Base-by-base conservation (phyloP, 1,140 invertebrate species). In the Aphelenchoides avenae region DNA sequence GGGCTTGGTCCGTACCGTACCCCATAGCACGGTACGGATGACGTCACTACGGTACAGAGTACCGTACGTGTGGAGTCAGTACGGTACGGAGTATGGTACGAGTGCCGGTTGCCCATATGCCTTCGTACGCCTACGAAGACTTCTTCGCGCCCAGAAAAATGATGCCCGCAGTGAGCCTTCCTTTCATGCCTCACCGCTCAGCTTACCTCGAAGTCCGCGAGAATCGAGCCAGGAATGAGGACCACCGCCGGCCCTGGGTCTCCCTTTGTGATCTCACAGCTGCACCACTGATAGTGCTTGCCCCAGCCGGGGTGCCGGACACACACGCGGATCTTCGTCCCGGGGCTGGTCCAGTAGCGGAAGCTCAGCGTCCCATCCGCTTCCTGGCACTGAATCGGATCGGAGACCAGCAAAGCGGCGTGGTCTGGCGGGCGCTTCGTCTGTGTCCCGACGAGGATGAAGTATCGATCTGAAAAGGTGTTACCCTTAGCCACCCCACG, bases 321-420 rank as follows among this genome's bases (percentile, higher is more conserved):
- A 42, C 67, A 70, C 37, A 67, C 67, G n/a, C 58, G 41, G 13
- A 70, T 54, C 20, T 52, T 29, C 1, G 63, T 64, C 18, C 52
- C 43, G 9, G 67, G 67, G 9, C 59, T 51, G 4, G 67, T 65
- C 66, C 68, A 70, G 42, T 68, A 69, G 30, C 69, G 49, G 37
- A 70, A 70, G 1, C 41, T 44, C 3, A 70, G 43, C 13, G 41
- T 31, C 3, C 65, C 69, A 31, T 70, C 68, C 18, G 63, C 68
- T 69, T 71, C 55, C 51, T 70, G 68, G 39, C 68, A 70, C 30
- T 68, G 64, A 15, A 70, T 59, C 15, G 68, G 68, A 36, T 70
- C 69, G 29, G 64, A 68, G 27, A 68, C 63, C 2, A 68, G 49
- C 3, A 68, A 22, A 26, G 68, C 66, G 1, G 66, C 52, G 13